Evolutionary conservation across 2,797 vertebrate species (phyloP).

Genomic region (Coregonus sp.): DNA sequence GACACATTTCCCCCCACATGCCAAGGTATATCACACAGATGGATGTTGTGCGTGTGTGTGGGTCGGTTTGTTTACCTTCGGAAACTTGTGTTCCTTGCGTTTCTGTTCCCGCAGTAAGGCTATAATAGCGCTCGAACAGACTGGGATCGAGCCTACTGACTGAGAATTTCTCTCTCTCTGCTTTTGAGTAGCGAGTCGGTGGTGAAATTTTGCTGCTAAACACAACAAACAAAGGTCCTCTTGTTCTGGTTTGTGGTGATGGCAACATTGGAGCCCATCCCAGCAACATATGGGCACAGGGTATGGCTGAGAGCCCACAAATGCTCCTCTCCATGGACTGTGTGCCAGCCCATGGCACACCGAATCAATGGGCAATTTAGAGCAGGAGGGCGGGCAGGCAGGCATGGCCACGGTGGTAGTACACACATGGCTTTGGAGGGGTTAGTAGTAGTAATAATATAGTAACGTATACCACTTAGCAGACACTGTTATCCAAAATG

Average conservation of each 20-base stretch:
- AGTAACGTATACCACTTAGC: background rate
- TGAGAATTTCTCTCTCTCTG: conserved; percentile 1
- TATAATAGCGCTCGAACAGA: background rate
- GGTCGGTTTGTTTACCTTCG: background rate
- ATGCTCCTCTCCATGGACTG: conserved; percentile 73
- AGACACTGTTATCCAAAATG: background rate
- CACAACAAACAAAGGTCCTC: conserved; percentile 76
- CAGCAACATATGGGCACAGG: conserved; percentile 83
- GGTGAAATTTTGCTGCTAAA: conserved; percentile 59
- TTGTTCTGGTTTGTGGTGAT: conserved; percentile 79
- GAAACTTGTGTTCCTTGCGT: background rate
- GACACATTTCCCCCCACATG: background rate
- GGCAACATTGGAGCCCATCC: conserved; percentile 80
- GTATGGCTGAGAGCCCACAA: conserved; percentile 82
- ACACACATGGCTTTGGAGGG: background rate
- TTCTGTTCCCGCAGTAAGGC: background rate
- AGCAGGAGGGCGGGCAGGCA: conserved; percentile 65
- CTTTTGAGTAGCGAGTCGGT: conserved; percentile 60
- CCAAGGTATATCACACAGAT: background rate
- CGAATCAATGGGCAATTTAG: conserved; percentile 81
- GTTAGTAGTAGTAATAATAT: background rate
- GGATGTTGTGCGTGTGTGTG: background rate
- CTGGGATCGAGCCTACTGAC: background rate
- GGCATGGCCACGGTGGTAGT: conserved; percentile 33
- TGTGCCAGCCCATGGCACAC: conserved; percentile 77